Evolutionary conservation across 2,888 invertebrate genomes (phyloP).

Genomic region (Drosophila percnosoma): DNA sequence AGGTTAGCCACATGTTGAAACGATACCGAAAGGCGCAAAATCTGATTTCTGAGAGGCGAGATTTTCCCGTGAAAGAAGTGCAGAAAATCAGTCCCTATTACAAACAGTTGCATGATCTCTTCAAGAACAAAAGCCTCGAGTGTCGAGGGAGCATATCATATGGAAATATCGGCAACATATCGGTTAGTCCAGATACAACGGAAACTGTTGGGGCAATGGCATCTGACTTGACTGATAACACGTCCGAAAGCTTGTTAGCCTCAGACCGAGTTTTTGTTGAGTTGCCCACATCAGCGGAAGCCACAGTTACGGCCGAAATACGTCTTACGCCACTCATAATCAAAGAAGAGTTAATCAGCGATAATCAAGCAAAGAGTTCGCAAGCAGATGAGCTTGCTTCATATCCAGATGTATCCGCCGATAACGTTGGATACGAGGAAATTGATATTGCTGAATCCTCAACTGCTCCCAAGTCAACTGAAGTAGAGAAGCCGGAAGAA

Average conservation of each 20-base stretch:
- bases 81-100: constrained; percentile 9
- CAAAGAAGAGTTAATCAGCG: not conserved
- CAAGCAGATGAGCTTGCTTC: not conserved
- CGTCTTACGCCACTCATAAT: not conserved
- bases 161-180: not conserved
- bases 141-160: not conserved
- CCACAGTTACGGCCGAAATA: too few relatives aligned
- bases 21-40: not conserved
- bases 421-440: not conserved
- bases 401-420: not conserved
- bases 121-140: not conserved
- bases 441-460: not conserved
- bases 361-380: too few relatives aligned
- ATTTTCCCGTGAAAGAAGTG: not conserved
- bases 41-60: not conserved
- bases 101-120: constrained; percentile 6
- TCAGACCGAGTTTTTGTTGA: not conserved
- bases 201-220: not conserved
- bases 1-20: constrained; percentile 1
- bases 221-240: not conserved
- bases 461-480: not conserved
- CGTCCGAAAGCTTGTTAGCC: not conserved
- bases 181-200: not conserved
- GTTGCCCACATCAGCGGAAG: not conserved
- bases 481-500: not conserved